Base-by-base conservation (phyloP, 2,888 invertebrate species). In the Tridacna gigas region DNA sequence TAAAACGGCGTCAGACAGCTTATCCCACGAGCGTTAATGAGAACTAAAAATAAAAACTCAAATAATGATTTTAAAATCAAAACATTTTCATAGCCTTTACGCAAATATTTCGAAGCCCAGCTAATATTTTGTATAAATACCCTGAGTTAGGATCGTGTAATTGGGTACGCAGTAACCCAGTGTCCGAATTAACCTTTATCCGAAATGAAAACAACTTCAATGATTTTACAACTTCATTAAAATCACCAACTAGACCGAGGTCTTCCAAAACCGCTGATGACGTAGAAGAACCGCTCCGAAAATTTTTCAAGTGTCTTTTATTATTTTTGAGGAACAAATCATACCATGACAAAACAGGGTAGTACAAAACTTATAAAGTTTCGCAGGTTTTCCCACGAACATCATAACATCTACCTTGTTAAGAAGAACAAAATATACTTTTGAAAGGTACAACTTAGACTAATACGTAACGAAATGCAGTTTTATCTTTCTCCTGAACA, bases 61-160 rank as follows among this genome's bases (percentile, higher is more conserved):
- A 78, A 78, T 78, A 73, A 76, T 80, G 48, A 77, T 80, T 80
- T 71, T 47, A 47, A 73, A 73, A 76, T 63, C 71, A 80, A 69
- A 83, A 83, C 77, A 83, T 79, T 79, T 79, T 77, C n/a, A 60
- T 73, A 83, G 76, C 83, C 79, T 80, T 77, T 61, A 74, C n/a
- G 56, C 77, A 79, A 83, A 83, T 74, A 83, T 83, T 83, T 79
- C 63, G 37, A 77, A 80, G 22, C 61, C 60, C 60, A 26, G 61
- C 74, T 78, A 78, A 78, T 78, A 78, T 73, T 73, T 73, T 78
- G 47, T 71, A 63, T 69, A 71, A 78, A 78, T 78, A 78, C 73
- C 28, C 56, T 20, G 51, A 37, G 77, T 51, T 77, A 77, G 77
- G 51, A 51, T 47, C 48, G 71, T 51, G 51, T 71, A 71, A 71